phyloP scores from a whole-genome alignment of 2,888 invertebrate species.

The Leptinotarsa haldemani region DNA sequence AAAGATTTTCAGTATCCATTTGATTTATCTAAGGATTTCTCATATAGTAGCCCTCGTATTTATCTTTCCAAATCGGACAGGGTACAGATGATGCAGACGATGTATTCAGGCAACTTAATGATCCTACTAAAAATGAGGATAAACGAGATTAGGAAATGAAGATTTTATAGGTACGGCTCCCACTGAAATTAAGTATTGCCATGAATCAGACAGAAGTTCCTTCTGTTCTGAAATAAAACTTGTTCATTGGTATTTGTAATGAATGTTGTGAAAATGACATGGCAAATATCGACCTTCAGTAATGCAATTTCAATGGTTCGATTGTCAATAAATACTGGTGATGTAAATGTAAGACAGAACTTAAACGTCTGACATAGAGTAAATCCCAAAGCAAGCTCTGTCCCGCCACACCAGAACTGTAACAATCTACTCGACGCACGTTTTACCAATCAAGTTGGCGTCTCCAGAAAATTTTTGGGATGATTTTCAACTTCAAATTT shows the following conservation, averaged over 20 bases:
- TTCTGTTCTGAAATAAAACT: neutral
- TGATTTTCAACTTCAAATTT: too few relatives aligned
- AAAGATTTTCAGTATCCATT: constrained; percentile 34
- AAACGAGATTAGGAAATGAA: constrained; percentile 14
- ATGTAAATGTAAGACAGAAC: too few relatives aligned
- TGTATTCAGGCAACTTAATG: constrained; percentile 21
- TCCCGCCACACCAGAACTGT: too few relatives aligned
- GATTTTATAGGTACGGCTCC: constrained; percentile 16
- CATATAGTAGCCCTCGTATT: constrained; percentile 29
- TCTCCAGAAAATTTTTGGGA: too few relatives aligned
- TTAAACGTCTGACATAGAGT: too few relatives aligned
- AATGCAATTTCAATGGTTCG: too few relatives aligned
- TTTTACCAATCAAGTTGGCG: too few relatives aligned
- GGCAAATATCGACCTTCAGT: neutral
- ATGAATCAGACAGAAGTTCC: neutral
- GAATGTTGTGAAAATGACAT: neutral
- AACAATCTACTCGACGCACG: too few relatives aligned
- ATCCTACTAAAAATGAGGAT: constrained; percentile 17
- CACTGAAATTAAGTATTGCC: constrained; percentile 8
- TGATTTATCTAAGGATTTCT: constrained; percentile 29
- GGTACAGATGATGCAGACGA: constrained; percentile 15
- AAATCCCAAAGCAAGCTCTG: too few relatives aligned
- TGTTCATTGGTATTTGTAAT: neutral
- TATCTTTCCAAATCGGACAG: constrained; percentile 9
- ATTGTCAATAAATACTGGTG: too few relatives aligned